Percentiles rank a stretch among this genome's conserved stretches.
These are phyloP conservation scores for Pogonophryne albipinna DNA, from an alignment of 2,797 vertebrate genomes.

Conservation along the genomic window DNA sequence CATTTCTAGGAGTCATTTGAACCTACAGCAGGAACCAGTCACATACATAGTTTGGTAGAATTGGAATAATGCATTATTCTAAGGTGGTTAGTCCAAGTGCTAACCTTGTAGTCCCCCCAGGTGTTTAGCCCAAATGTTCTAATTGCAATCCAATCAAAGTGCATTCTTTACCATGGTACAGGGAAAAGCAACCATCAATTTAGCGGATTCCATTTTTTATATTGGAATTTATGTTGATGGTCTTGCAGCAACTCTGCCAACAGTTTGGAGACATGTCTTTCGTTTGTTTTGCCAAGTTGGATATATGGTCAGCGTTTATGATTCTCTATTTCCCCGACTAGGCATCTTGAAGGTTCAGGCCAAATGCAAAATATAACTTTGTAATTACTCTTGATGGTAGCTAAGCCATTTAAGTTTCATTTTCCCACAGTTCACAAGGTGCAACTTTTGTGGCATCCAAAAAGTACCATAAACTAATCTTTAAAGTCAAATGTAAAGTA, in stretches of 20 bases:
- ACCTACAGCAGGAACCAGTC: background rate
- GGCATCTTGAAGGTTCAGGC: too few species aligned
- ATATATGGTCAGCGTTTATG: background rate
- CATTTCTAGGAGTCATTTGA: constrained; percentile 17
- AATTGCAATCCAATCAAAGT: background rate
- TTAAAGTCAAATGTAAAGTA: too few species aligned
- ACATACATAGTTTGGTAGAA: background rate
- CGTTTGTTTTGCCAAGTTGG: background rate
- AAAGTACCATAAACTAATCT: too few species aligned
- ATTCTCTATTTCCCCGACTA: too few species aligned
- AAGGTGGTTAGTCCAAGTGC: background rate
- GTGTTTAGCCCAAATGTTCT: background rate
- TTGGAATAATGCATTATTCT: background rate
- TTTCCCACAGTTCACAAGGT: too few species aligned
- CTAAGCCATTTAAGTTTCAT: too few species aligned
- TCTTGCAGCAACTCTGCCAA: too few species aligned
- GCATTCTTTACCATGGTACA: background rate
- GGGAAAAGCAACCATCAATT: background rate
- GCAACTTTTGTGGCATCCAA: too few species aligned
- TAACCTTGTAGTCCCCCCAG: background rate
- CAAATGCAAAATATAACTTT: too few species aligned
- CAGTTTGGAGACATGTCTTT: background rate
- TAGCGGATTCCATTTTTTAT: background rate
- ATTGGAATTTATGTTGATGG: too few species aligned
- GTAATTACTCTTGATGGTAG: too few species aligned